Percentiles rank a stretch among this genome's conserved stretches.
Conservation (phyloP, 1,140 invertebrate genomes). For the Trypoxylus dichotomus region DNA sequence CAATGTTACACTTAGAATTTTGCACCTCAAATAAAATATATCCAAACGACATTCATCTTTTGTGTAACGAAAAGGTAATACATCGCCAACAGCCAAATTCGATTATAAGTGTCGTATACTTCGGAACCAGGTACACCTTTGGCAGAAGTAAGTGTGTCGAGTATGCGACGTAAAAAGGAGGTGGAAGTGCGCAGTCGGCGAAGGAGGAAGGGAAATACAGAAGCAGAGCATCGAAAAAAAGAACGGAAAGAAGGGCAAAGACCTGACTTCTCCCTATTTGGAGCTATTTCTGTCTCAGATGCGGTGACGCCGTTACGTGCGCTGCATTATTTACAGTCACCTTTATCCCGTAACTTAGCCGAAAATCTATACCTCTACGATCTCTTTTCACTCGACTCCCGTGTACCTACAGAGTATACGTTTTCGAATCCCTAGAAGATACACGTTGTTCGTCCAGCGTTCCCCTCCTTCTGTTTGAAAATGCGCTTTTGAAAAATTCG, state of each 20-base stretch:
- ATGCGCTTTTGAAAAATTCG: neutral
- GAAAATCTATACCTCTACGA: constrained; percentile 31
- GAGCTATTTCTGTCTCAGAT: constrained; percentile 34
- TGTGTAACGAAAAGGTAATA: neutral
- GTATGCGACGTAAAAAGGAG: neutral
- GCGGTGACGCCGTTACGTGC: constrained; percentile 33
- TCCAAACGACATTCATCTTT: neutral
- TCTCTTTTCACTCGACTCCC: neutral
- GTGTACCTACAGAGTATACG: neutral
- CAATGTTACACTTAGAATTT: no score
- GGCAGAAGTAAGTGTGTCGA: neutral
- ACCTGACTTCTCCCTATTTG: constrained; percentile 32
- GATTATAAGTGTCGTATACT: constrained; percentile 1
- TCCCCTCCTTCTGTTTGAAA: neutral
- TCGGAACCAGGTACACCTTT: neutral
- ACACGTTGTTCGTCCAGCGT: neutral
- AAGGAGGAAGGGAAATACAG: neutral
- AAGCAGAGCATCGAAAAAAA: neutral
- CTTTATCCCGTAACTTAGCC: constrained; percentile 35
- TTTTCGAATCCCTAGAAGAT: neutral
- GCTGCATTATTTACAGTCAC: constrained; percentile 39
- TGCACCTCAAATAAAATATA: no score
- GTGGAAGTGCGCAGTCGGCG: neutral
- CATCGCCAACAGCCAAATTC: neutral
- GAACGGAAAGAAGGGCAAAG: constrained; percentile 16